Evolutionary conservation across 2,888 invertebrate genomes (phyloP).

Genomic region (Hanleya hanleyi): DNA sequence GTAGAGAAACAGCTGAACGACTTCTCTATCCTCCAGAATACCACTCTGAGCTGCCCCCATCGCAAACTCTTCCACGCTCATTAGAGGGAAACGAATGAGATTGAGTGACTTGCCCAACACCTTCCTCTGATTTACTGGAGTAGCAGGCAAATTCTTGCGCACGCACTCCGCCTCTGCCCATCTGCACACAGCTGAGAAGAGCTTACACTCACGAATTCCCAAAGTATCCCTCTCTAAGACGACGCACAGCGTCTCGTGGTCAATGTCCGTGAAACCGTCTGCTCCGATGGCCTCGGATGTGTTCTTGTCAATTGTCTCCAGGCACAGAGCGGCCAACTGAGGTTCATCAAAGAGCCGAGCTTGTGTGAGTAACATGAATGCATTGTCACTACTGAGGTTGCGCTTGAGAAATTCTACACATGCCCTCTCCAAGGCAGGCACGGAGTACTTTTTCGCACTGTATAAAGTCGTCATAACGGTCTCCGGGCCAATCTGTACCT

Average conservation of each 20-base stretch:
- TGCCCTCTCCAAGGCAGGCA: conserved; percentile 86
- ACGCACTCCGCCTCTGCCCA: conserved; percentile 79
- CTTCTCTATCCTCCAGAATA: conserved; percentile 83
- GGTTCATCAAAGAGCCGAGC: conserved; percentile 89
- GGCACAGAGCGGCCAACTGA: conserved; percentile 85
- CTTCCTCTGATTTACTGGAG: conserved; percentile 81
- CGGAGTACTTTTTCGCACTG: conserved; percentile 90
- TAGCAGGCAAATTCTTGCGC: conserved; percentile 80
- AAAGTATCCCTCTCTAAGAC: conserved; percentile 87
- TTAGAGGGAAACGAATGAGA: conserved; percentile 86
- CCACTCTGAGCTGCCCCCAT: conserved; percentile 79
- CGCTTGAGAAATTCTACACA: conserved; percentile 86
- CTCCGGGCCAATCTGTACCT: conserved; percentile 87
- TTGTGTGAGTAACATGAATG: conserved; percentile 84
- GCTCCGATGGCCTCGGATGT: conserved; percentile 86
- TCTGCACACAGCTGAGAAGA: conserved; percentile 78
- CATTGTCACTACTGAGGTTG: conserved; percentile 87
- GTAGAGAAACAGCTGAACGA: conserved; percentile 78
- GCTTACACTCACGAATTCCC: conserved; percentile 84
- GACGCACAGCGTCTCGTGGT: conserved; percentile 84
- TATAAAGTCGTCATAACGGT: conserved; percentile 91
- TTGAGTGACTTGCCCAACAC: conserved; percentile 83
- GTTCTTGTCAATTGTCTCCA: conserved; percentile 88
- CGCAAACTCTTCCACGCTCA: conserved; percentile 90
- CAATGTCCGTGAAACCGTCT: conserved; percentile 87